Evolutionary conservation across 2,888 invertebrate species (phyloP), one percentile per base, ranked within the genome.

Genomic region (Trissolcus brochymenae): DNA sequence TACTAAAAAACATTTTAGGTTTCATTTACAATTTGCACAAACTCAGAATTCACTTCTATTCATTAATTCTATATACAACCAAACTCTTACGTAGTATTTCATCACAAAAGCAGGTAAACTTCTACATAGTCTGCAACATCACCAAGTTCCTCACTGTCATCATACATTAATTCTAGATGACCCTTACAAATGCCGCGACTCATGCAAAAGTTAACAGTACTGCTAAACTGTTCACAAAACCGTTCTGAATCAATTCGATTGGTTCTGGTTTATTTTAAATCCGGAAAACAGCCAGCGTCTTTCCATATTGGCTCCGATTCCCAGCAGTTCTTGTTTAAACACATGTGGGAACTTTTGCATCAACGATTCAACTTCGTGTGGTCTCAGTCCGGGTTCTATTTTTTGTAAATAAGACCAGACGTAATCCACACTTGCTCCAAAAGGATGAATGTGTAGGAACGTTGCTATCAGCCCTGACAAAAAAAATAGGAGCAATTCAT

Each of bases 401-500:
- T 95, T 95, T 84, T 95, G 95, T 19, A 98, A 92, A 90, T 97
- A 98, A 7, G 95, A 96, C 91, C 95, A 95, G 79, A 98, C 94
- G 89, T 96, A 96, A 87, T 96, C 96, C 1, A 96, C 91, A 73
- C 95, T 95, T 1, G 97, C 97, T 55, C 98, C 98, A 85, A 95
- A 95, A 0, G 98, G 98, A 90, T 98, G 98, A 46, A 98, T 95
- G 90, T 96, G 93, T 62, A 98, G 91, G 90, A 97, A 98, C 6
- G 96, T 95, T 4, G 97, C 95, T 84, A 96, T 94, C 70, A 98
- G 91, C 84, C 92, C 93, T 91, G 73, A n/a, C n/a, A n/a, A n/a
- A n/a, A 83, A 61, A 43, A 51, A 16, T 51, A n/a, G n/a, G n/a
- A n/a, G n/a, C n/a, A n/a, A n/a, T n/a, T n/a, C n/a, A n/a, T n/a